Evolutionary conservation across 1,140 invertebrate species (phyloP).

Genomic region (Agrilus planipennis): DNA sequence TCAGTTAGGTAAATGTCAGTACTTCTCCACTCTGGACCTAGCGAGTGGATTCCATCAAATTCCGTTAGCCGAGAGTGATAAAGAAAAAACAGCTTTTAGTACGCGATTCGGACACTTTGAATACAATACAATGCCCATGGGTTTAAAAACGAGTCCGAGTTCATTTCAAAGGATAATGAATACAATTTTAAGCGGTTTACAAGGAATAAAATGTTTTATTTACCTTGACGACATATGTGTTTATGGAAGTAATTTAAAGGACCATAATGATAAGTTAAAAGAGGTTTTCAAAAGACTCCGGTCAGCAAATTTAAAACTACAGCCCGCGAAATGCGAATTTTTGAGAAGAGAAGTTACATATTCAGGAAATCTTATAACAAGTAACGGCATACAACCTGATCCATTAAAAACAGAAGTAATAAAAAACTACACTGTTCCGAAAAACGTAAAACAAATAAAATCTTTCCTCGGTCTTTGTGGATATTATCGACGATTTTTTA

Average conservation of each 20-base stretch:
- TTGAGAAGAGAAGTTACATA: constrained; percentile 14
- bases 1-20: constrained; percentile 3
- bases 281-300: constrained; percentile 10
- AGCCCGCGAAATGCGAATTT: constrained; percentile 21
- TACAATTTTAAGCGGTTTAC: constrained; percentile 17
- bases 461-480: no score
- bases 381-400: constrained; percentile 17
- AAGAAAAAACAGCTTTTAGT: constrained; percentile 30
- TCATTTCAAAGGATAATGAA: constrained; percentile 19
- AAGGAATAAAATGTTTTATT: constrained; percentile 15
- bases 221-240: constrained; percentile 9
- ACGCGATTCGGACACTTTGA: constrained; percentile 16
- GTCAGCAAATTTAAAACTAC: constrained; percentile 17
- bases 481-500: no score
- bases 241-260: constrained; percentile 4
- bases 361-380: constrained; percentile 17
- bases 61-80: constrained; percentile 21
- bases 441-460: background rate
- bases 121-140: constrained; percentile 17
- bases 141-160: constrained; percentile 18
- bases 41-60: constrained; percentile 37
- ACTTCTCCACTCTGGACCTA: constrained; percentile 34
- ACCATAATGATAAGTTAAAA: constrained; percentile 5
- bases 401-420: constrained; percentile 14
- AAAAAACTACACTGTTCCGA: background rate